These are phyloP conservation scores for Loriculus beryllinus DNA, from an alignment of 2,797 vertebrate species.

Conservation along the genomic window DNA sequence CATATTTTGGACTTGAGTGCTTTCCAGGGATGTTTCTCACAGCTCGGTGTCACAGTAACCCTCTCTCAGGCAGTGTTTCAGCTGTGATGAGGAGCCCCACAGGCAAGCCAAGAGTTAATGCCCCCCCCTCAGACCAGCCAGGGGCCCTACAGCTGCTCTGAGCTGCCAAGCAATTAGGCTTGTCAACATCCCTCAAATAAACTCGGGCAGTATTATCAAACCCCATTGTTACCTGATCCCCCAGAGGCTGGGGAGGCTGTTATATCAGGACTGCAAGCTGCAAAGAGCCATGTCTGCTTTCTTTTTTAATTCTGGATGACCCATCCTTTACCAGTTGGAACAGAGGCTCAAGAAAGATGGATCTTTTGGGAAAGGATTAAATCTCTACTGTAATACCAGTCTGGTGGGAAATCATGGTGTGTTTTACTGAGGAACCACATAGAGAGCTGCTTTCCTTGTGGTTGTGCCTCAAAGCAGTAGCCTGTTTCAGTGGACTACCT, in stretches of 20 bases:
- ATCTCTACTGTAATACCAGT: not conserved
- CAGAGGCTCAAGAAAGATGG: not conserved
- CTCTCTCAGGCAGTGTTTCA: not conserved
- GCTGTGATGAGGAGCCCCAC: not conserved
- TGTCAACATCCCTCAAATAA: conserved; percentile 72
- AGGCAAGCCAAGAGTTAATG: conserved; percentile 64
- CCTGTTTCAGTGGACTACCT: conserved; percentile 24
- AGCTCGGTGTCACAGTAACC: not conserved
- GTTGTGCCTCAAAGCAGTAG: conserved; percentile 9
- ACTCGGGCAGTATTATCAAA: conserved; percentile 67
- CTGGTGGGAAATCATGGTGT: not conserved
- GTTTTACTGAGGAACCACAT: not conserved
- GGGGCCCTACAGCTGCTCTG: conserved; percentile 61
- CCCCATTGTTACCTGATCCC: conserved; percentile 69
- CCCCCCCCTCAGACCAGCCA: conserved; percentile 28
- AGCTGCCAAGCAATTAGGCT: conserved; percentile 71
- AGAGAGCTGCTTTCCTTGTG: not conserved
- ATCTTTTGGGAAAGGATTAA: conserved; percentile 32
- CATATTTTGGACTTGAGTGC: not conserved
- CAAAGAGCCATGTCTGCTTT: conserved; percentile 46
- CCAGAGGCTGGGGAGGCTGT: conserved; percentile 47
- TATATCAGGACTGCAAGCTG: conserved; percentile 50
- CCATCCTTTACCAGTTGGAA: conserved; percentile 22
- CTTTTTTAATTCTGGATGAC: conserved; percentile 6
- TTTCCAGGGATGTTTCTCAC: not conserved